Conservation (phyloP, 2,888 invertebrate genomes). For the Dryadula phaetusa region DNA sequence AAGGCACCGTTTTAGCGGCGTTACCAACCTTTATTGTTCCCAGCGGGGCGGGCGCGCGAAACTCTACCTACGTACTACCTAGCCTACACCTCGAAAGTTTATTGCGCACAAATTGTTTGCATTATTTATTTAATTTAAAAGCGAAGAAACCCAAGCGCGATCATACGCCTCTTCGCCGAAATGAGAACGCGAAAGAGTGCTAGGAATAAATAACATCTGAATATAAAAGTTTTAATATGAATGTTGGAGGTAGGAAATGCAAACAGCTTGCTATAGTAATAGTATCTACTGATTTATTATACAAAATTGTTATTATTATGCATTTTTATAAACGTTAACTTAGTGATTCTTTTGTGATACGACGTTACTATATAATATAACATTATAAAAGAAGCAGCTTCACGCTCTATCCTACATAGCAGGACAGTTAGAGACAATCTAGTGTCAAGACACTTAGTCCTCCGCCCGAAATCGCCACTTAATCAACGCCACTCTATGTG, state of each 20-base stretch:
- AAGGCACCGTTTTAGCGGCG: constrained; percentile 57
- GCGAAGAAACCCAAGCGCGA: constrained; percentile 78
- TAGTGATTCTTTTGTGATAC: background rate
- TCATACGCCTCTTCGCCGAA: constrained; percentile 65
- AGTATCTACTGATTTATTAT: background rate
- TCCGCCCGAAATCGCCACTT: too few relatives aligned
- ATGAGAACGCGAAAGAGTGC: constrained; percentile 63
- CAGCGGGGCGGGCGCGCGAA: constrained; percentile 69
- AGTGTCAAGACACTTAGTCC: too few relatives aligned
- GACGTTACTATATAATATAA: too few relatives aligned
- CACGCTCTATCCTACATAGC: too few relatives aligned
- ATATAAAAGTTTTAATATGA: constrained; percentile 35
- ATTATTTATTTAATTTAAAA: constrained; percentile 84
- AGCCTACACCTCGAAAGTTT: constrained; percentile 75
- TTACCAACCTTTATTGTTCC: constrained; percentile 75
- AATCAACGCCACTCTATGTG: too few relatives aligned
- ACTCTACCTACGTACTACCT: constrained; percentile 64
- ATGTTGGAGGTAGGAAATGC: constrained; percentile 8
- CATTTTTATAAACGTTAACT: background rate
- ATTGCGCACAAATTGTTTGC: constrained; percentile 82
- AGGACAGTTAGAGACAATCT: too few relatives aligned
- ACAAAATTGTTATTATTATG: background rate
- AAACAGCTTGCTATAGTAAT: background rate
- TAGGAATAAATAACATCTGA: constrained; percentile 45
- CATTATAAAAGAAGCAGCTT: too few relatives aligned